Conservation (phyloP, 2,797 vertebrate genomes). For the Darevskia mixta region DNA sequence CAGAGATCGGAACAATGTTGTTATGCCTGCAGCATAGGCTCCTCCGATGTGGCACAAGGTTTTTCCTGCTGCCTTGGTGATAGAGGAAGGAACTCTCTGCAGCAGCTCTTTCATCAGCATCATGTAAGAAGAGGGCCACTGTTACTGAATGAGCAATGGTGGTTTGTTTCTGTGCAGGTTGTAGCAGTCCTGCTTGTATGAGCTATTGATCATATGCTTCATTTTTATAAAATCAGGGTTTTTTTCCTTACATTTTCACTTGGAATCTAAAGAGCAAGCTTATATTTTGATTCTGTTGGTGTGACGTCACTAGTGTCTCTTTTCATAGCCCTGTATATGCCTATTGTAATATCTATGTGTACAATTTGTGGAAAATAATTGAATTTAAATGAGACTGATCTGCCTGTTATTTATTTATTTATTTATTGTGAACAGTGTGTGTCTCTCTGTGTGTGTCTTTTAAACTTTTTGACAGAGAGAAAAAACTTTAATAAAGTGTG, state of each 20-base stretch:
- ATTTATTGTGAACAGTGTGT: conserved; percentile 40
- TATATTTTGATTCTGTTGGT: conserved; percentile 57
- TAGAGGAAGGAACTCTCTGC: background rate
- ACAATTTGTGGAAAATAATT: conserved; percentile 57
- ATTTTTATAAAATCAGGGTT: conserved; percentile 51
- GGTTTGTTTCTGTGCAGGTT: conserved; percentile 39
- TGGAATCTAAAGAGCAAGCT: conserved; percentile 67
- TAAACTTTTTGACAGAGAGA: conserved; percentile 75
- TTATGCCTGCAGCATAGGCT: too few species aligned
- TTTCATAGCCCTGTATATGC: conserved; percentile 47
- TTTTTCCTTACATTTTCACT: conserved; percentile 68
- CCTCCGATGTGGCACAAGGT: background rate
- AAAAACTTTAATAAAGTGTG: conserved; percentile 73
- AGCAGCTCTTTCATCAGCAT: background rate
- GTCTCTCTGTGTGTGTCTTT: conserved; percentile 68
- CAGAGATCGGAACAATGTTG: background rate
- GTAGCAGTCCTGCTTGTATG: conserved; percentile 47
- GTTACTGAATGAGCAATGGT: conserved; percentile 47
- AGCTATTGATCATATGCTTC: conserved; percentile 40
- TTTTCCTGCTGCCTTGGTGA: background rate
- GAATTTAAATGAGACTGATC: conserved; percentile 47
- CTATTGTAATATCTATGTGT: conserved; percentile 40
- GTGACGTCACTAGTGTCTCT: conserved; percentile 58
- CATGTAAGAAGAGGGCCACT: background rate
- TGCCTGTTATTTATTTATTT: conserved; percentile 47